Evolutionary conservation across 2,797 vertebrate species (phyloP).

Genomic region (Intellagama lesueurii): DNA sequence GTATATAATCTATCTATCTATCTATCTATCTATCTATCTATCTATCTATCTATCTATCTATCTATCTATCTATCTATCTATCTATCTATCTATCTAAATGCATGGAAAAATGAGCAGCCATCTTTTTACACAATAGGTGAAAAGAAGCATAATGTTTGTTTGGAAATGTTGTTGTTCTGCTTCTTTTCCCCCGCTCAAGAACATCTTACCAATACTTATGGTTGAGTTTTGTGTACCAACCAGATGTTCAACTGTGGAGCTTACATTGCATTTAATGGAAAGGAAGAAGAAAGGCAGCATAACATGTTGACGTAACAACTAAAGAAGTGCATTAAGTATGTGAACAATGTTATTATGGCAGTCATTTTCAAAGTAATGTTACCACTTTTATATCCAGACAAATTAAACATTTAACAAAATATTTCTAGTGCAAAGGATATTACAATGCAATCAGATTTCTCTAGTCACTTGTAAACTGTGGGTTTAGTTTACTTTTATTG

Average conservation of each 20-base stretch:
- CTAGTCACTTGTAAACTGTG: neutral
- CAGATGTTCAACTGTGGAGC: neutral
- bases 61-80: no score
- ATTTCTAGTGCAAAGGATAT: neutral
- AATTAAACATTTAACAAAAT: conserved; percentile 6
- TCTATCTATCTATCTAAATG: no score
- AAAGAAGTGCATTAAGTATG: neutral
- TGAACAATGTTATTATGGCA: neutral
- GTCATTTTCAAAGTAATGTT: neutral
- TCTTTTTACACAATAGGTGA: neutral
- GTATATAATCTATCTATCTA: no score
- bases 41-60: no score
- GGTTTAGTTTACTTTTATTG: conserved; percentile 11
- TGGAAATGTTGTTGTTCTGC: neutral
- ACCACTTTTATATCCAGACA: conserved; percentile 10
- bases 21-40: no score
- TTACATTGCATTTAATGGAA: neutral
- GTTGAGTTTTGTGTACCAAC: neutral
- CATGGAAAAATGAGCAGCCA: neutral
- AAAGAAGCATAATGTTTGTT: neutral
- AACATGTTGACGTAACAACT: neutral
- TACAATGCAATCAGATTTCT: neutral
- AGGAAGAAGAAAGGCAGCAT: neutral
- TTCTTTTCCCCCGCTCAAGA: neutral
- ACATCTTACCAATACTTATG: neutral